These are phyloP conservation scores for Sebastes steindachneri DNA, from an alignment of 2,797 vertebrate genomes.

Conservation along the genomic window DNA sequence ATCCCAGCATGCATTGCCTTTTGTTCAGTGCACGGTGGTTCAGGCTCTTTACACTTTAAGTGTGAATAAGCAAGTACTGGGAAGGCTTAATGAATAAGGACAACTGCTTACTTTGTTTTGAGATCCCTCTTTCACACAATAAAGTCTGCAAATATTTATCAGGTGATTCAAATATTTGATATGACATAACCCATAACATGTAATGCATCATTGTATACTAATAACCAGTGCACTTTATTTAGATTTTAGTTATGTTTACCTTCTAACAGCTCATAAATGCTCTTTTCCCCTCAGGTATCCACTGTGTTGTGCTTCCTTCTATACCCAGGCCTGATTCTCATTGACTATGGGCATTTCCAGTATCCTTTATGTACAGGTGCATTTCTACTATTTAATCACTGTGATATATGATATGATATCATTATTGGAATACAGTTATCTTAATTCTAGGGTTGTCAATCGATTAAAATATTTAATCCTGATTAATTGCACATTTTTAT, in stretches of 20 bases:
- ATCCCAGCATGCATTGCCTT: background rate
- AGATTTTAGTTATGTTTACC: background rate
- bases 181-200: background rate
- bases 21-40: background rate
- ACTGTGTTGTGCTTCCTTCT: slow-evolving; percentile 89
- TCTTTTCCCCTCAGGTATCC: slow-evolving; percentile 81
- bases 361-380: slow-evolving; percentile 88
- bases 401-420: background rate
- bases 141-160: background rate
- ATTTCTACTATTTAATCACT: background rate
- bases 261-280: background rate
- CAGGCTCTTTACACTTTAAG: background rate
- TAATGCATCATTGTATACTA: background rate
- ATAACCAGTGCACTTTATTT: background rate
- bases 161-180: background rate
- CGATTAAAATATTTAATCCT: too few species aligned
- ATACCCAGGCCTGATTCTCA: slow-evolving; percentile 95
- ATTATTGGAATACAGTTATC: background rate
- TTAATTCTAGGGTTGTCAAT: too few species aligned
- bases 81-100: background rate
- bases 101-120: background rate
- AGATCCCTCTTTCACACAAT: background rate
- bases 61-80: background rate
- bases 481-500: accelerated
- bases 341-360: slow-evolving; percentile 98